Base-by-base conservation (phyloP, 2,888 invertebrate species). In the Cheilosia grossa region DNA sequence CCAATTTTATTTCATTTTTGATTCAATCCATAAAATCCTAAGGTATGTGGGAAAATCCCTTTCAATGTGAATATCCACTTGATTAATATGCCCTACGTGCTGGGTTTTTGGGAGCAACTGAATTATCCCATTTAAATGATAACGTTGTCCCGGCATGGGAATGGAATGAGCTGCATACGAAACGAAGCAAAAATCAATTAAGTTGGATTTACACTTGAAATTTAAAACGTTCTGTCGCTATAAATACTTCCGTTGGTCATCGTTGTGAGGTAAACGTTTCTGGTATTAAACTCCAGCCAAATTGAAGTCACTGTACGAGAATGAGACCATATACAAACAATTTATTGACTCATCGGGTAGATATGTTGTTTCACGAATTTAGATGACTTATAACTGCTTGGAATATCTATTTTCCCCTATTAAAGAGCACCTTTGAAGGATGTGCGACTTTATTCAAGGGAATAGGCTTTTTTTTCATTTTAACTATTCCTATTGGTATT, bases 121-220 rank as follows among this genome's bases (percentile, higher is more conserved):
- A 63, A 19, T 19, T 19, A 10, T 33, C 63, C 47, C 21, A 64
- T 64, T 64, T 64, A 51, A 64, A 64, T 64, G 63, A 51, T 51
- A 63, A 63, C 47, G 33, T 19, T 30, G 33, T 63, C 27, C 63
- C 19, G 61, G 4, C 10, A 19, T 47, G 19, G 9, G 3, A 17
- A 17, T 47, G 37, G 3, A 1, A 7, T 19, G 37, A 2, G 37
- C 1, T 13, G 3, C 13, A 13, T 6, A 61, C n/a, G 13, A 44
- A 44, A 17, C 5, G 15, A 24, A 42, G n/a, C 13, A 17, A 9
- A 49, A 49, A 21, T 13, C 19, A 5, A 49, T 21, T 24, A 49
- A 30, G 10, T 27, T 5, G 19, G 56, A 30, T 24, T n/a, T 27
- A n/a, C 53, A 27, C 27, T n/a, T 53, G n/a, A 47, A 37, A 13